Evolutionary conservation across 2,888 invertebrate species (phyloP), one percentile per base, ranked within the genome.

Genomic region (Myopa testacea): DNA sequence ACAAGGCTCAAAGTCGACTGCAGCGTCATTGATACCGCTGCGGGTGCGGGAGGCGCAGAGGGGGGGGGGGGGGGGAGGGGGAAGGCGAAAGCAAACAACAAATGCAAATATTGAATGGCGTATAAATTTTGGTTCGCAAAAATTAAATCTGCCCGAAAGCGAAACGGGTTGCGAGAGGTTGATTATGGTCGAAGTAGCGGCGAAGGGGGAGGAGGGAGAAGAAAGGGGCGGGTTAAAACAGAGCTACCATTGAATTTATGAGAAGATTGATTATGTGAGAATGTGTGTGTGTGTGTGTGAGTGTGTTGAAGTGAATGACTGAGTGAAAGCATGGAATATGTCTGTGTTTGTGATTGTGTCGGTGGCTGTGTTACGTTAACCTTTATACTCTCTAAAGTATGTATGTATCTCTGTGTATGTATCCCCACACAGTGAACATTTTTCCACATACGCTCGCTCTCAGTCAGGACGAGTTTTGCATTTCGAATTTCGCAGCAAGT

Each of bases 391-490:
- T 26, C 19, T 19, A 38, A 14, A n/a, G 19, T 37, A 60, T 8
- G 8, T 6, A 16, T 60, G 38, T 37, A 40, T 60, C 5, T 38
- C 16, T n/a, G 40, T 68, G 40, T 40, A 40, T 19, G 19, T 16
- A 19, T 45, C 12, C 26, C 12, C 62, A 26, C 26, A 12, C 26
- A 34, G 8, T 34, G 10, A 12, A 14, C 68, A 40, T 45, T 68
- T 45, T 2, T 12, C 34, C 58, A 55, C 71, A 55, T 62, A 73
- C 45, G 38, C 60, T 45, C 34, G 34, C 38, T 26, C 52, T 60
- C 63, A 68, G 73, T 45, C 72, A 37, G 58, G 38, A 77, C 74
- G 75, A 77, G 77, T 71, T 71, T 71, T 77, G 77, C 77, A 77
- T 72, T 72, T 65, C 65, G 65, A 71, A 77, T 77, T 72, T 65